Base-by-base conservation (phyloP, 2,888 invertebrate species). In the Meandrusa payeni region DNA sequence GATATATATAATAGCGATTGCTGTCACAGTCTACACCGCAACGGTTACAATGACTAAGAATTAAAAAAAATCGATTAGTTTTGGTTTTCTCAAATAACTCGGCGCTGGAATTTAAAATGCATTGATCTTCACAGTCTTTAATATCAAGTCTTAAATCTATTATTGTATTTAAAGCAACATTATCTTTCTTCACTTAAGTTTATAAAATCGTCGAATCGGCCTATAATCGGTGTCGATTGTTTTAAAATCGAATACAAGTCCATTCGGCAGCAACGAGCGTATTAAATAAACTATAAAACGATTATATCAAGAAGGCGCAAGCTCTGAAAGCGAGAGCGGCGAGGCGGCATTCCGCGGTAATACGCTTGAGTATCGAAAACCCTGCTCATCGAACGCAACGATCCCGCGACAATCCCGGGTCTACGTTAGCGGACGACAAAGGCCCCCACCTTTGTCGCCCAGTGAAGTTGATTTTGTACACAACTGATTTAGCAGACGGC, bases 261-360 rank as follows among this genome's bases (percentile, higher is more conserved):
- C 50, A 38, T 39, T 46, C 41, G 50, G 42, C 48, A 48, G 57
- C 63, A 68, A 66, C 58, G 59, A 52, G 50, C 57, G 52, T 54
- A 61, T 62, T 64, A 66, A 74, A 73, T 74, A 75, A 68, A 70
- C 61, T 73, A 75, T 74, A 69, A 69, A 72, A 64, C 66, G 67
- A 70, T 76, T 64, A 59, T 57, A 55, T 65, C 64, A 56, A 51
- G 53, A 46, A 49, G 53, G 56, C 46, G 38, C 48, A 51, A 51
- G 45, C 52, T 64, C 67, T 62, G 72, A 82, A 80, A 82, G 74
- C 78, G 76, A 82, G 82, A 83, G 81, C 81, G 57, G 78, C 55
- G 44, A 59, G 66, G 70, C 76, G 60, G 73, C 85, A 86, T 83
- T 86, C 85, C 86, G 61, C 60, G 50, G 69, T 82, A 81, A 83